phyloP scores from a whole-genome alignment of 2,113 vertebrate genomes.

The Egretta garzetta region DNA sequence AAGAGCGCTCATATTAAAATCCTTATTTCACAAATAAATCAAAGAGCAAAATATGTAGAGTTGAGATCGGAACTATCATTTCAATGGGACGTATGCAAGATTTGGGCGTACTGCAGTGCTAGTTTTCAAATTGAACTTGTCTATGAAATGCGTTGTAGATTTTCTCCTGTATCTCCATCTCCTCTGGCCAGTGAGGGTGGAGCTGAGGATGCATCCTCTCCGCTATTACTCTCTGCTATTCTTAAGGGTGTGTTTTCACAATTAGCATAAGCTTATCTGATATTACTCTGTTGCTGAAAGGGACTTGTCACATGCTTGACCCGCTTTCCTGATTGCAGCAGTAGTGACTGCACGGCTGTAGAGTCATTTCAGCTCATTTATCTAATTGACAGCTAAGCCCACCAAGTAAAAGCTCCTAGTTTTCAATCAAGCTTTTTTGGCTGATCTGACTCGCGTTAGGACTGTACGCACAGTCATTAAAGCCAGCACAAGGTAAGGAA shows the following conservation, averaged over 20 bases:
- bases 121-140: background rate
- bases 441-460: background rate
- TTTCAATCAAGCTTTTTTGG: background rate
- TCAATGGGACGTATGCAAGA: background rate
- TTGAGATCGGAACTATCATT: background rate
- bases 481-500: background rate
- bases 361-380: constrained; percentile 1
- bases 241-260: background rate
- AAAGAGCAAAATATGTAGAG: background rate
- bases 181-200: background rate
- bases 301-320: constrained; percentile 8
- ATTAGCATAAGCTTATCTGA: background rate
- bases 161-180: background rate
- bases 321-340: background rate
- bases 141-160: background rate
- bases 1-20: background rate
- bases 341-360: background rate
- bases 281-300: background rate
- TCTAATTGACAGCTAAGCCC: background rate
- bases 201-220: background rate
- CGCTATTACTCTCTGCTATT: background rate
- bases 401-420: background rate
- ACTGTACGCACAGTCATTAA: accelerated
- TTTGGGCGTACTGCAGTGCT: background rate
- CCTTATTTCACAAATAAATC: background rate